Evolutionary conservation across 1,140 invertebrate species (phyloP).

Genomic region (Stenopsyche tienmushanensis): DNA sequence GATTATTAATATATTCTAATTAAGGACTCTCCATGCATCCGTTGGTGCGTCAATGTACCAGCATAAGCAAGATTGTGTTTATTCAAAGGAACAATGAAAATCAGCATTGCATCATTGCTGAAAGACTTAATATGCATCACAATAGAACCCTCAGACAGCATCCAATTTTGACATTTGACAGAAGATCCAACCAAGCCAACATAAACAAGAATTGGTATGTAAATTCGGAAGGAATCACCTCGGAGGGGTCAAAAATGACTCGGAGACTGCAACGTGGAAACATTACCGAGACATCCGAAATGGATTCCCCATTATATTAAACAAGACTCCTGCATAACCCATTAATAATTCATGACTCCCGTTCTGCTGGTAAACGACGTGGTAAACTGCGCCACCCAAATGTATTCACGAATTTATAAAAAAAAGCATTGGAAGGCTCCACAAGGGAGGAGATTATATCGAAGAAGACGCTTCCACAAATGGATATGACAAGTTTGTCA

Average conservation of each 20-base stretch:
- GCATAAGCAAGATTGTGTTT: too few species aligned
- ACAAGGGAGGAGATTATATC: neutral
- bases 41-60: too few species aligned
- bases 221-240: neutral
- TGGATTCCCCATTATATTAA: slow-evolving; percentile 28
- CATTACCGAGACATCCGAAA: slow-evolving; percentile 18
- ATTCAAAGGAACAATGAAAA: too few species aligned
- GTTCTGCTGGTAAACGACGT: neutral
- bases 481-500: neutral
- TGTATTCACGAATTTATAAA: slow-evolving; percentile 10
- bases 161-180: too few species aligned
- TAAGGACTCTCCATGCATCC: too few species aligned
- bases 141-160: too few species aligned
- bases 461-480: neutral
- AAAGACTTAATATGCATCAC: too few species aligned
- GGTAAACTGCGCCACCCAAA: neutral
- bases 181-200: too few species aligned
- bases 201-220: neutral
- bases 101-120: too few species aligned
- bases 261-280: neutral
- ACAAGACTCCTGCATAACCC: slow-evolving; percentile 19
- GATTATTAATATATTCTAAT: too few species aligned
- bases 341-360: slow-evolving; percentile 27
- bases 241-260: slow-evolving; percentile 12
- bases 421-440: neutral